Evolutionary conservation across 2,113 vertebrate genomes (phyloP).

Genomic region (Phoxinus phoxinus): DNA sequence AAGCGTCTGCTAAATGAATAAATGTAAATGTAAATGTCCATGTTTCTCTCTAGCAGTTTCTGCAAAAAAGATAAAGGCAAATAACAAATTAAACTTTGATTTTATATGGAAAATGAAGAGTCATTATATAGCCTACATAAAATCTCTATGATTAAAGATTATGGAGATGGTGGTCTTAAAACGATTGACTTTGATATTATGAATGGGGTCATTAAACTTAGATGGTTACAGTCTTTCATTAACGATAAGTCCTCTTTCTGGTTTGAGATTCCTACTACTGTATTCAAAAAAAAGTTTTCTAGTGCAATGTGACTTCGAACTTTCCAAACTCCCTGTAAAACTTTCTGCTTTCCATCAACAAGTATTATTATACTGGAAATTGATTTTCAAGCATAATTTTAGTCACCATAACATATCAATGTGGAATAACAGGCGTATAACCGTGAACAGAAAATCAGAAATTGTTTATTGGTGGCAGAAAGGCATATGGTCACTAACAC

Average conservation of each 20-base stretch:
- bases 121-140: neutral
- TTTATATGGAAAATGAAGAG: too few species aligned
- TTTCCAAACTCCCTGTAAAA: neutral
- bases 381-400: neutral
- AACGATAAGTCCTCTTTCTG: too few species aligned
- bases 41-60: too few species aligned
- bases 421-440: neutral
- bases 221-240: too few species aligned
- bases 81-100: too few species aligned
- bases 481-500: neutral
- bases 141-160: neutral
- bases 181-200: constrained; percentile 11
- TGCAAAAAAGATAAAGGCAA: too few species aligned
- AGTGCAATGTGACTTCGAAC: neutral
- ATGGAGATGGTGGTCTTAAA: neutral
- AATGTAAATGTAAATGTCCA: too few species aligned
- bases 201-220: neutral
- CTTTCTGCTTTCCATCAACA: neutral
- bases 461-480: neutral
- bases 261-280: neutral
- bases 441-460: neutral
- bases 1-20: too few species aligned
- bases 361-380: neutral
- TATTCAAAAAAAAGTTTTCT: neutral
- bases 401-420: neutral